Evolutionary conservation across 64 coral and sea anemone genomes (phyloP).

Genomic region (Pocillopora verrucosa): DNA sequence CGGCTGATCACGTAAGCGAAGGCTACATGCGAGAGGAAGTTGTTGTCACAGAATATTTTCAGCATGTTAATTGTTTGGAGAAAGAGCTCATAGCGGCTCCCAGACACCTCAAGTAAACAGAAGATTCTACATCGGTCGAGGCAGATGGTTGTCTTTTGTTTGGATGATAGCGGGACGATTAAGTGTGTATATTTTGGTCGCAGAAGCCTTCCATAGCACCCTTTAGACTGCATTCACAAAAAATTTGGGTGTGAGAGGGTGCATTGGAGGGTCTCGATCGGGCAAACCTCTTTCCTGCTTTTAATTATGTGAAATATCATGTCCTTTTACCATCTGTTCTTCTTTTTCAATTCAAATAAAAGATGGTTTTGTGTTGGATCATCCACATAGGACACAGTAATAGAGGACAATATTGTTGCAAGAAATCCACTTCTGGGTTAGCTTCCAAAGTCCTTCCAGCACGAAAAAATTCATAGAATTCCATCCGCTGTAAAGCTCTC

Average conservation of each 20-base stretch:
- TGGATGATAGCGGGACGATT: background rate
- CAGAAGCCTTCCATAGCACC: slow-evolving; percentile 5
- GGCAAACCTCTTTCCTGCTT: background rate
- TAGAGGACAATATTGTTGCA: background rate
- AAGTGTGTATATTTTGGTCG: slow-evolving; percentile 8
- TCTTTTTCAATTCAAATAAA: background rate
- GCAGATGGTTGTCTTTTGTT: slow-evolving; percentile 54
- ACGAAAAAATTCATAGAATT: slow-evolving; percentile 27
- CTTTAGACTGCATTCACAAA: background rate
- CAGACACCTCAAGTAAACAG: slow-evolving; percentile 51
- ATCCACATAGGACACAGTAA: background rate
- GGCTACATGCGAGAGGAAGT: slow-evolving; percentile 17
- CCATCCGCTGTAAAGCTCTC: background rate
- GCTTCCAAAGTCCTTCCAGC: background rate
- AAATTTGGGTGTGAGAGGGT: slow-evolving; percentile 24
- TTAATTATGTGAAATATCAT: background rate
- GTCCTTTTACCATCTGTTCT: background rate
- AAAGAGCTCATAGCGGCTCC: slow-evolving; percentile 28
- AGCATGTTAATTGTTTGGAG: slow-evolving; percentile 52
- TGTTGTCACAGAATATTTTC: slow-evolving; percentile 43
- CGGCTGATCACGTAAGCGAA: slow-evolving; percentile 67
- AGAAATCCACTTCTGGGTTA: slow-evolving; percentile 35
- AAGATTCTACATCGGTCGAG: slow-evolving; percentile 37
- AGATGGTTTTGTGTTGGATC: background rate
- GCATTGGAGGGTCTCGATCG: slow-evolving; percentile 1